Percentiles rank a stretch among this genome's conserved stretches.
These are phyloP conservation scores for Campaea margaritaria DNA, from an alignment of 2,888 invertebrate genomes.

Conservation along the genomic window DNA sequence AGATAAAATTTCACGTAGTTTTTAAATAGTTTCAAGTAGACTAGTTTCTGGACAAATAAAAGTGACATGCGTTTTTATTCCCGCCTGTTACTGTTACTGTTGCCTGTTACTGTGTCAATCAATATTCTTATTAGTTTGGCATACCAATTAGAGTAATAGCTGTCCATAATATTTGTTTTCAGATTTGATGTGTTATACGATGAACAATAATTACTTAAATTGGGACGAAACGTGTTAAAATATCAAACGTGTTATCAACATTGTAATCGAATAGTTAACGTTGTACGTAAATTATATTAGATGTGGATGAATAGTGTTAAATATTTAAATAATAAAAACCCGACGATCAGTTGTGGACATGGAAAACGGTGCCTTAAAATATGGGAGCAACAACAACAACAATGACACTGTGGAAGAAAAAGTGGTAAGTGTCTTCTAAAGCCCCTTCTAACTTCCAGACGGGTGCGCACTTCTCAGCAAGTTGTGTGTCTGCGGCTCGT, in stretches of 20 bases:
- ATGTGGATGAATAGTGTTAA: constrained; percentile 61
- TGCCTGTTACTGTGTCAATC: constrained; percentile 1
- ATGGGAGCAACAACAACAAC: constrained; percentile 85
- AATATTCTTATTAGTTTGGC: constrained; percentile 12
- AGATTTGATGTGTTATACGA: constrained; percentile 12
- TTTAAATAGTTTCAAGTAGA: background rate
- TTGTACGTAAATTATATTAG: constrained; percentile 46
- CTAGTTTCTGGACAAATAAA: background rate
- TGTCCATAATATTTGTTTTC: constrained; percentile 23
- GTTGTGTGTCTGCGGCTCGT: no score
- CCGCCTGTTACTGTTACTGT: background rate
- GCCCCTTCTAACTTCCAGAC: background rate
- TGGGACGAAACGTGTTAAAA: constrained; percentile 15
- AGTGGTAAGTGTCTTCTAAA: constrained; percentile 67
- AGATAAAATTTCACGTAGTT: background rate
- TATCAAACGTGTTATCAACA: constrained; percentile 29
- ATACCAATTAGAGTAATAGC: constrained; percentile 29
- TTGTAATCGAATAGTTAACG: constrained; percentile 26
- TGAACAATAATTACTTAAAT: constrained; percentile 3
- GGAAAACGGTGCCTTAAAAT: constrained; percentile 86
- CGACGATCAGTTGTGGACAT: constrained; percentile 81
- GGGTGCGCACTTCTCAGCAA: background rate
- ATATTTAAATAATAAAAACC: constrained; percentile 59
- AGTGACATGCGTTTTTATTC: background rate
- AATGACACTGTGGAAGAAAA: constrained; percentile 81